Evolutionary conservation across 2,113 vertebrate species (phyloP).

Genomic region (Craseonycteris thonglongyai): DNA sequence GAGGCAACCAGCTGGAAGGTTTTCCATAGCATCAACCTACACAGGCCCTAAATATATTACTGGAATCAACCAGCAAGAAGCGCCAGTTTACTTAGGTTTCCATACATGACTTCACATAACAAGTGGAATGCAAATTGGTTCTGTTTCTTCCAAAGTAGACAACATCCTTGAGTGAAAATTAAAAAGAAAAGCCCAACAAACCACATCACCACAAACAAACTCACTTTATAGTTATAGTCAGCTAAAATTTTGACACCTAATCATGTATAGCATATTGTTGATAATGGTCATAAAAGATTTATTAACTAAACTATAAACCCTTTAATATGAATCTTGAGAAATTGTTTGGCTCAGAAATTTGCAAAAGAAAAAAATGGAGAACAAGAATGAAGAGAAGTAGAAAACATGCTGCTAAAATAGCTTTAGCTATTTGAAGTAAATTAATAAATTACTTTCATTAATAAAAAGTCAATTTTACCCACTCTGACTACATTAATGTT

Average conservation of each 20-base stretch:
- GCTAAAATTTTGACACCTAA: conserved; percentile 6
- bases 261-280: not conserved
- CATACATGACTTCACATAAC: not conserved
- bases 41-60: not conserved
- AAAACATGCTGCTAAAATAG: not conserved
- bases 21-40: not conserved
- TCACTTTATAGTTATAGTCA: not conserved
- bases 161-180: conserved; percentile 38
- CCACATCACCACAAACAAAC: not conserved
- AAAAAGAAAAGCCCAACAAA: conserved; percentile 35
- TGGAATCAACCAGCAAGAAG: not conserved
- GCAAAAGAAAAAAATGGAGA: not conserved
- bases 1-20: not conserved
- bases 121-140: conserved; percentile 44
- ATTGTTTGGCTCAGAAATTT: not conserved
- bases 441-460: conserved; percentile 26
- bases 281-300: conserved; percentile 25
- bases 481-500: not conserved
- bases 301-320: conserved; percentile 12
- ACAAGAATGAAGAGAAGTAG: not conserved
- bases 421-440: not conserved
- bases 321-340: conserved; percentile 23
- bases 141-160: conserved; percentile 43
- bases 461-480: not conserved
- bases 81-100: conserved; percentile 28